Evolutionary conservation across 2,113 vertebrate species (phyloP).

Genomic region (Psilopsiagon aymara): DNA sequence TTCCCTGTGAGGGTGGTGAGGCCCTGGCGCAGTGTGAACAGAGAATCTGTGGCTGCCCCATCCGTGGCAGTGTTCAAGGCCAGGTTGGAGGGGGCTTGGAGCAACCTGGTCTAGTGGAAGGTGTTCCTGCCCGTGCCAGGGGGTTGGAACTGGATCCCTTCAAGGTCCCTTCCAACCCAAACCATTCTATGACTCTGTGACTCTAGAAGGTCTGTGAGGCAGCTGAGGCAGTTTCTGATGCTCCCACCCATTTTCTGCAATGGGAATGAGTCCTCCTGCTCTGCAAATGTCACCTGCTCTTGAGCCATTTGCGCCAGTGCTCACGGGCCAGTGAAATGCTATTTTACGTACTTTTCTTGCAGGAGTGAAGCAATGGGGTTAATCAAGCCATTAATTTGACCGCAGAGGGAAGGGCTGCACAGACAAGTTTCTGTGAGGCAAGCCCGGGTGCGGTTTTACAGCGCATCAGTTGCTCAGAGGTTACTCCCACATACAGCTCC

Average conservation of each 20-base stretch:
- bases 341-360: not conserved
- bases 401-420: not conserved
- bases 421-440: not conserved
- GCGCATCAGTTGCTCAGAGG: not conserved
- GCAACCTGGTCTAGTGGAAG: not conserved
- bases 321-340: not conserved
- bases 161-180: not conserved
- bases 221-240: not conserved
- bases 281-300: not conserved
- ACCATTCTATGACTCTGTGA: not conserved
- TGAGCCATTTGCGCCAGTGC: not conserved
- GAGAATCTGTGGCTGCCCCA: not conserved
- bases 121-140: not conserved
- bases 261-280: rapidly evolving
- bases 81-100: not conserved
- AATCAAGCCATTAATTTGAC: not conserved
- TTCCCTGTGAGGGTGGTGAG: not conserved
- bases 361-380: not conserved
- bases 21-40: not conserved
- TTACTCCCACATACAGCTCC: not conserved
- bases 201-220: not conserved
- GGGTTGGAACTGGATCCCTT: not conserved
- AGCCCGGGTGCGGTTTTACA: not conserved
- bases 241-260: not conserved
- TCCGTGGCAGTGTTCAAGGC: not conserved